Base-by-base conservation (phyloP, 2,113 vertebrate genomes). In the Heloderma charlesbogerti region DNA sequence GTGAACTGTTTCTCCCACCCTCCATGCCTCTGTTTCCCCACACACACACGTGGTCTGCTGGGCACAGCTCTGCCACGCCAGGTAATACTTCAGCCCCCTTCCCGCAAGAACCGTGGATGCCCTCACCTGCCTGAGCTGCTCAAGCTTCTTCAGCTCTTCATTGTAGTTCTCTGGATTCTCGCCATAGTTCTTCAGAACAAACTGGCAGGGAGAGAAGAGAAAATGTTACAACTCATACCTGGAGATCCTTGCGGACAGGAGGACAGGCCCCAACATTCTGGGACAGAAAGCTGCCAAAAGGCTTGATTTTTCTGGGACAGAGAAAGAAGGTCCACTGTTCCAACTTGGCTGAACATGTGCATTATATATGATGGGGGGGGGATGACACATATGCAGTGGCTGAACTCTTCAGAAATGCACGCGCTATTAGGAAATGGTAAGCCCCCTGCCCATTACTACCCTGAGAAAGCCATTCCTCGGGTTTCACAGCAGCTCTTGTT, bases 131-230 rank as follows among this genome's bases (percentile, higher is more conserved):
- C 99, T 96, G 45, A 99, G 97, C 74, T 98, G 97, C 94, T 99
- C 99, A 96, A 99, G 96, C 90, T 99, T 99, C 95, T 99, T 99
- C 95, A 99, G 94, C 92, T 99, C 98, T 93, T 99, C 99, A 0
- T 98, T 99, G 97, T 99, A 99, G 93, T 97, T 98, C 96, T 99
- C 99, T 0, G 99, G 99, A 95, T 99, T 99, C 96, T 99, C 99
- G 0, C 99, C 99, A 4, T 99, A 99, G 95, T 99, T 99, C 96
- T 99, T 99, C 93, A 99, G 92, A 51, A 99, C 99, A 92, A 99
- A 99, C 99, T 99, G 92, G 1, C 69, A 0, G 66, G 4, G 67
- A 1, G 18, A 20, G 20, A 82, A 69, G 12, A 86, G 78, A 1
- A 1, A 7, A 69, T 1, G 16, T 66, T 20, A 37, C 7, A 9